Base-by-base conservation (phyloP, 1,140 invertebrate species). In the Penaeus vannamei region DNA sequence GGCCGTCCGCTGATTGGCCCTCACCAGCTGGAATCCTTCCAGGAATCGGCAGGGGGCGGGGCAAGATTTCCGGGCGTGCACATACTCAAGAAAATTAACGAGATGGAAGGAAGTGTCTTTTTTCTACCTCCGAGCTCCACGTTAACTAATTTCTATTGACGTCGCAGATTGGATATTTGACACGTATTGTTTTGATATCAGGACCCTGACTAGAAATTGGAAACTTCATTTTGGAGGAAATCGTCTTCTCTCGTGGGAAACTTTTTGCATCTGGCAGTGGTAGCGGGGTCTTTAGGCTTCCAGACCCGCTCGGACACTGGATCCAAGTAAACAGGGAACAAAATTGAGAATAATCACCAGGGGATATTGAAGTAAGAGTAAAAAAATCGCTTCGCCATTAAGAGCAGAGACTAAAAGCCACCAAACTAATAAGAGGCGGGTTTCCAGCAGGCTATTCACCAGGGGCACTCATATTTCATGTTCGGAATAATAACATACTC, bases 41-140 rank as follows among this genome's bases (percentile, higher is more conserved):
- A 90, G 89, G 85, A 90, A 86, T 86, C 85, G 85, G 77, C 80
- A 83, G 85, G 82, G 84, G 89, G 89, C 85, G 89, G 89, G 81
- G 89, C 89, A 90, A 90, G 89, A 90, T 90, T 84, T 86, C 87
- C 87, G 82, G 87, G 87, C 87, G 87, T 90, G 89, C 85, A 86
- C 85, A 90, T 90, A 90, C 89, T 90, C 89, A 90, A 90, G 89
- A 90, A 90, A 90, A 90, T 90, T 90, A 90, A 90, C 89, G 89
- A 90, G 89, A 90, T 90, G 89, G 89, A 90, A 90, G 89, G 89
- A 90, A 90, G 89, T 90, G 79, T 84, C 62, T 83, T 90, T 90
- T 90, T 90, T 90, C 85, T 84, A 62, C 85, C 85, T 90, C 69
- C 82, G 66, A 83, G 82, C 87, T 89, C 87, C 89, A 90, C 89